Base-by-base conservation (phyloP, 2,888 invertebrate genomes). In the Nebria salina region DNA sequence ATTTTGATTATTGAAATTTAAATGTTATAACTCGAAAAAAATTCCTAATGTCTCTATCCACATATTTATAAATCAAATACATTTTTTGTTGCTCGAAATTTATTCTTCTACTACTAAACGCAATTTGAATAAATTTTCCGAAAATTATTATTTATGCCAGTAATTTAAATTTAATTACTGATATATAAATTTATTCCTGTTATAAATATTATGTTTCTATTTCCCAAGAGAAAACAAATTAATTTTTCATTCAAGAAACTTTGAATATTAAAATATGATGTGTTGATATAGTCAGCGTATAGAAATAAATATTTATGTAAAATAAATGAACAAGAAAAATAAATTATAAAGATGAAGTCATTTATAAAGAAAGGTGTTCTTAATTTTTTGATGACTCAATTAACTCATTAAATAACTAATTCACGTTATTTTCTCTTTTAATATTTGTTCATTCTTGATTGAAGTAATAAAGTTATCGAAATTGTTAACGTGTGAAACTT, bases 11-110 rank as follows among this genome's bases (percentile, higher is more conserved):
- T 79, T 66, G 43, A 74, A 66, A 75, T 79, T 79, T 41, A 79
- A 75, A 79, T 79, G 65, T 79, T 79, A 79, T 75, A 74, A 20
- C 78, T 43, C 8, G 25, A 74, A 72, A 54, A 74, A 75, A 79
- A 75, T 68, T 68, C 41, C 15, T 68, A 72, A 79, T 79, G 75
- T 79, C 79, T 79, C 66, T 41, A 79, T 79, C 43, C 25, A 26
- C 34, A 70, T 25, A 34, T 75, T 75, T 75, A 65, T 75, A 65
- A 75, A 75, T 75, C 75, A 75, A 42, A 54, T 8, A 54, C 54
- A 54, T 11, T 6, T 54, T 54, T 54, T 54, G 20, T 54, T 54
- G 7, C 2, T 54, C 54, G 7, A 54, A 54, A 54, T 54, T 54
- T 54, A 34, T 4, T 34, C 34, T 5, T 34, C 34, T 34, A 34